Evolutionary conservation across 2,113 vertebrate species (phyloP), one percentile per base, ranked within the genome.

Genomic region (Otis tarda): DNA sequence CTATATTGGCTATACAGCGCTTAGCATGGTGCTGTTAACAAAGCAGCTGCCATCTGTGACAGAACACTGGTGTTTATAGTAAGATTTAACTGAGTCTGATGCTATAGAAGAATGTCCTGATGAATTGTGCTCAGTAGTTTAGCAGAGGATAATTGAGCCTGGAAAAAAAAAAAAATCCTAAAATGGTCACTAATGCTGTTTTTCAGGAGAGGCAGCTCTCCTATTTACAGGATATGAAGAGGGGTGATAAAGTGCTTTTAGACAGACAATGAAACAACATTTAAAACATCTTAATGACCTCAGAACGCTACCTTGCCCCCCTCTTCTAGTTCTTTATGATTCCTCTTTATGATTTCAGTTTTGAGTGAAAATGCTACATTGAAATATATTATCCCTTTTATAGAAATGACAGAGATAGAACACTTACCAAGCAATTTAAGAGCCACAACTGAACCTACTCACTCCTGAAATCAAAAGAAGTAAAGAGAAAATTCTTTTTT

Each of bases 391-490:
- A 82, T 87, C 61, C 70, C 31, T 94, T 93, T 90, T 89, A 87
- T 80, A 84, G 31, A 83, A 77, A 85, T 86, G 87, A 82, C 65
- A 45, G 69, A 93, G 65, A 73, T 10, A 68, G 91, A 93, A 95
- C 87, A 83, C 82, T 96, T 88, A 91, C 55, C 4, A 30, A 85
- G 92, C 75, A 93, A 94, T 95, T 95, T 85, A 94, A 90, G 84
- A 87, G 81, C 73, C 12, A 39, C 65, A 80, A 53, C 87, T 74
- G 79, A 93, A 91, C 45, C 75, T 96, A 77, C 96, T 94, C 93
- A 73, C 84, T 95, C 67, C 93, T 80, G 90, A 94, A 95, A 90
- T 94, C 93, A 93, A 93, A 93, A 91, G 93, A 61, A 94, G 47
- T 73, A 87, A 95, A 85, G n/a, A 24, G 45, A 94, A 87, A 89